phyloP scores from a whole-genome alignment of 2,888 invertebrate genomes.

The Homarus gammarus region DNA sequence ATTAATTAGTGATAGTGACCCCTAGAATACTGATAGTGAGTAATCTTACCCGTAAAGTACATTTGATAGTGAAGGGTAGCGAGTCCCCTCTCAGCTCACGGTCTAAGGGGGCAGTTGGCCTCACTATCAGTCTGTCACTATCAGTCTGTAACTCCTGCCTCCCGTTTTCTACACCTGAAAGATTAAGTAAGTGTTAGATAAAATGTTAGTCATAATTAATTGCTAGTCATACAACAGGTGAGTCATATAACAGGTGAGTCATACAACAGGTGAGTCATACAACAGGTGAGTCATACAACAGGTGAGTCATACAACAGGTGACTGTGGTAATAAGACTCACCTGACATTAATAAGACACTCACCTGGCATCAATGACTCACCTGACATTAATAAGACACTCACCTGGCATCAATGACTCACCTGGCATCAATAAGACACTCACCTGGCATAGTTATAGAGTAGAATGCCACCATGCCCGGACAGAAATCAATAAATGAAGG shows the following conservation, averaged over 20 bases:
- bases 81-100: neutral
- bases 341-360: neutral
- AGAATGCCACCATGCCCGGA: conserved; percentile 9
- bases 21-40: neutral
- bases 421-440: too few relatives aligned
- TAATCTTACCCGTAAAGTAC: conserved; percentile 5
- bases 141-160: neutral
- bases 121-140: neutral
- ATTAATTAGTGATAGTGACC: neutral
- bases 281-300: too few relatives aligned
- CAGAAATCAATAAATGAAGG: conserved; percentile 49
- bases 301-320: neutral
- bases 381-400: neutral
- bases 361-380: neutral
- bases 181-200: neutral
- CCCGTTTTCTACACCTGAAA: neutral
- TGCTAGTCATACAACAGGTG: neutral
- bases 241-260: neutral
- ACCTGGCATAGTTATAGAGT: neutral
- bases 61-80: conserved; percentile 24
- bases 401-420: neutral
- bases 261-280: neutral
- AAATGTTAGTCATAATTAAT: neutral
- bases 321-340: neutral
- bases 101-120: neutral